These are phyloP conservation scores for Ornithoptera priamus DNA, from an alignment of 2,888 invertebrate species.

Conservation along the genomic window DNA sequence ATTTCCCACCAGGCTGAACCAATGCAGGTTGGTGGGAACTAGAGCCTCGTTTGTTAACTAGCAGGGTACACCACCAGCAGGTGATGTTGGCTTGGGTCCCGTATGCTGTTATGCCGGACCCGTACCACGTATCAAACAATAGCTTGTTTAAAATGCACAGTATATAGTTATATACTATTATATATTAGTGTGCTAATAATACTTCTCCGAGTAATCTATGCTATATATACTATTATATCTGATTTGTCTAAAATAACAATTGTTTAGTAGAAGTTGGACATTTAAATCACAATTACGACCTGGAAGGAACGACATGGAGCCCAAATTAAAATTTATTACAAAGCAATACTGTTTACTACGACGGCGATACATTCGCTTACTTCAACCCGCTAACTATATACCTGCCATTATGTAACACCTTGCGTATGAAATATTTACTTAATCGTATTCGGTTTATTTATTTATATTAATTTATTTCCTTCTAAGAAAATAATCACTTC, in stretches of 20 bases:
- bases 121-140: no score
- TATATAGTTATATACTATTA: neutral
- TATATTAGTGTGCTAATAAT: neutral
- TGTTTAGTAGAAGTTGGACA: neutral
- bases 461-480: neutral
- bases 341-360: neutral
- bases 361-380: neutral
- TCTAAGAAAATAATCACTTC: neutral
- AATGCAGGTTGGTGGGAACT: no score
- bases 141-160: no score
- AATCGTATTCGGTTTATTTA: neutral
- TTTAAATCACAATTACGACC: conserved; percentile 1
- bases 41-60: no score
- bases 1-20: no score
- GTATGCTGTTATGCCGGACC: no score
- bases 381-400: neutral
- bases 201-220: neutral
- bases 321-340: neutral
- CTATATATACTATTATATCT: no score
- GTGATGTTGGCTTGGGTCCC: no score
- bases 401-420: neutral
- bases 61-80: no score
- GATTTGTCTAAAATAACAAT: neutral
- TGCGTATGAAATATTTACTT: neutral
- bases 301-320: neutral